phyloP scores from a whole-genome alignment of 2,797 vertebrate species.

The Staurois parvus region DNA sequence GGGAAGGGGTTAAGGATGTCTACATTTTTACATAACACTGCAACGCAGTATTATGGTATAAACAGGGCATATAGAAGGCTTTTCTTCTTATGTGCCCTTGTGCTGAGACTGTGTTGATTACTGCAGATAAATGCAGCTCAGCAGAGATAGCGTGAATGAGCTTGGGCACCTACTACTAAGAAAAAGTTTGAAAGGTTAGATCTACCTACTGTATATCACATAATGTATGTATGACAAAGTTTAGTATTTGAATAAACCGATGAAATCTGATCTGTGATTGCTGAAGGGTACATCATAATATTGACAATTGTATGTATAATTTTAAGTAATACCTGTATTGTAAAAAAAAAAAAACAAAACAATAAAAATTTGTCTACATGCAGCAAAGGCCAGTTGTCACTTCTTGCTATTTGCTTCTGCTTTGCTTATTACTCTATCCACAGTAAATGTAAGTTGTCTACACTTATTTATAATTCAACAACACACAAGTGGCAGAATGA shows the following conservation, averaged over 20 bases:
- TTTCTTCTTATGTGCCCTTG: no score
- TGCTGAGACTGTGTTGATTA: no score
- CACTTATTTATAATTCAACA: background rate
- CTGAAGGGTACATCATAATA: background rate
- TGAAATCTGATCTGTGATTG: background rate
- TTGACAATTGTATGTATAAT: background rate
- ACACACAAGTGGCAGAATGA: constrained; percentile 20
- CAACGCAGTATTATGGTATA: no score
- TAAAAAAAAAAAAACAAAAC: background rate
- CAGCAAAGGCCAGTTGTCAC: background rate
- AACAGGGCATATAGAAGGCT: no score
- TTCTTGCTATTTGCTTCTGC: background rate
- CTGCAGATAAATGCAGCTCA: no score
- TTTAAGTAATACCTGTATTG: background rate
- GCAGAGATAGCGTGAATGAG: no score
- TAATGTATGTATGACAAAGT: no score
- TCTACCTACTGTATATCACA: no score
- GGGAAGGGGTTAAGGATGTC: no score
- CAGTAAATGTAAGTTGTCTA: background rate
- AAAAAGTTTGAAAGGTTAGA: no score
- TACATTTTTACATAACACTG: no score
- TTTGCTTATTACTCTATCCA: background rate
- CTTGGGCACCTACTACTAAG: no score
- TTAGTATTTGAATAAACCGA: background rate
- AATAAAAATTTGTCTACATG: background rate